These are phyloP conservation scores for Chironomus riparius DNA, from an alignment of 2,888 invertebrate species.

Conservation along the genomic window DNA sequence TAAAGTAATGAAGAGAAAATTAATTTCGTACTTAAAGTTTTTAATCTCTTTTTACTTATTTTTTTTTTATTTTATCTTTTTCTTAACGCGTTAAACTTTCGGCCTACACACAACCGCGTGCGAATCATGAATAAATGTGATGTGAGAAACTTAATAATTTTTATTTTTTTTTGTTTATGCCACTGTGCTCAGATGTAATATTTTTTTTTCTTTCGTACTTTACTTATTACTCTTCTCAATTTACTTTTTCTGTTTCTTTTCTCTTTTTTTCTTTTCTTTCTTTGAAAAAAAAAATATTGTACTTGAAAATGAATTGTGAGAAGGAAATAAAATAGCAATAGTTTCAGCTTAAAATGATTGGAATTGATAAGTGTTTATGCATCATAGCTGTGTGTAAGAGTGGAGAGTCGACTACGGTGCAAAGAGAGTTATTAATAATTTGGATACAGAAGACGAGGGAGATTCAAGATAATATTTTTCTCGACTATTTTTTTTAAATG, in stretches of 20 bases:
- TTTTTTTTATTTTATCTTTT: background rate
- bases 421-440: too few relatives aligned
- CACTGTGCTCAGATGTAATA: background rate
- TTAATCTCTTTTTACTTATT: conserved; percentile 3
- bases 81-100: background rate
- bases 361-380: too few relatives aligned
- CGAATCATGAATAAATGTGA: conserved; percentile 24
- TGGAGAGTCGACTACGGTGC: too few relatives aligned
- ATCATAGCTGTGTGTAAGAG: too few relatives aligned
- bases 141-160: background rate
- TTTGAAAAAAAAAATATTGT: background rate
- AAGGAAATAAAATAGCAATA: too few relatives aligned
- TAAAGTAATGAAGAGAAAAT: background rate
- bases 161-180: background rate
- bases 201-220: background rate
- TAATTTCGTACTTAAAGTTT: background rate
- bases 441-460: too few relatives aligned
- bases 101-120: conserved; percentile 24
- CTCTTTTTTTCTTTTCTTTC: background rate
- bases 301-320: background rate
- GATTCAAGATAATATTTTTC: too few relatives aligned
- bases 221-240: background rate
- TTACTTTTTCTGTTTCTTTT: background rate
- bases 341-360: too few relatives aligned
- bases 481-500: too few relatives aligned